Conservation (phyloP, 2,888 invertebrate species). For the Hololepta plana region DNA sequence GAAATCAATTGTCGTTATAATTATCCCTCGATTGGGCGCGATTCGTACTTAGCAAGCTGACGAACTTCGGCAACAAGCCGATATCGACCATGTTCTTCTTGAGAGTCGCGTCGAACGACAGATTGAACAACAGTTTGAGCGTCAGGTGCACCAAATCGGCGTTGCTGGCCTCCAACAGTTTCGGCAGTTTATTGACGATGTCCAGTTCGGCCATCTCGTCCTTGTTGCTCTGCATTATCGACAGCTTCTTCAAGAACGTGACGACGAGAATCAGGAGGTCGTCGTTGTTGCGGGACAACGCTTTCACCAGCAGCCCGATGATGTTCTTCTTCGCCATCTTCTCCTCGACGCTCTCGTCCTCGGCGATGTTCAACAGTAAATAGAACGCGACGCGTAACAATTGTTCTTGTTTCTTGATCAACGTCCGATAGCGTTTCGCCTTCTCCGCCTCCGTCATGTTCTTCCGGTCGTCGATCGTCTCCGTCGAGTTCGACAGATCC, state of each 20-base stretch:
- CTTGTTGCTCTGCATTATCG: conserved; percentile 88
- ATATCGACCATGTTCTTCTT: conserved; percentile 78
- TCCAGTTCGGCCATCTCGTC: conserved; percentile 72
- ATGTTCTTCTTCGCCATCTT: conserved; percentile 94
- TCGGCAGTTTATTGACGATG: conserved; percentile 68
- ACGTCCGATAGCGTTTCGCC: conserved; percentile 61
- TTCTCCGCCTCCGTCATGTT: conserved; percentile 24
- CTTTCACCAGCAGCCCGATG: conserved; percentile 69
- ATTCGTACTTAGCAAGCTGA: conserved; percentile 62
- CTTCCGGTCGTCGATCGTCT: conserved; percentile 20
- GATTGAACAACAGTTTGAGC: conserved; percentile 78
- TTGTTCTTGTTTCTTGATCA: conserved; percentile 88
- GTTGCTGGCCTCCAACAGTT: conserved; percentile 49
- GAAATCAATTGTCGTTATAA: conserved; percentile 14
- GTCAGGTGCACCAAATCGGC: conserved; percentile 60
- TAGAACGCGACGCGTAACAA: conserved; percentile 81
- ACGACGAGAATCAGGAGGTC: conserved; percentile 80
- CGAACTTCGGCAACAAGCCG: conserved; percentile 77
- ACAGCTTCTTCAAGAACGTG: conserved; percentile 88
- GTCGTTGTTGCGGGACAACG: conserved; percentile 76
- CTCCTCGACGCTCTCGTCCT: conserved; percentile 87
- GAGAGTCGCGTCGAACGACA: conserved; percentile 82
- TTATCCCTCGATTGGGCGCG: neutral
- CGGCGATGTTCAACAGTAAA: conserved; percentile 84
- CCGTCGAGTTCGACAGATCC: conserved; percentile 24